These are phyloP conservation scores for Pseudochirops corinnae DNA, from an alignment of 2,797 vertebrate genomes.

Conservation along the genomic window DNA sequence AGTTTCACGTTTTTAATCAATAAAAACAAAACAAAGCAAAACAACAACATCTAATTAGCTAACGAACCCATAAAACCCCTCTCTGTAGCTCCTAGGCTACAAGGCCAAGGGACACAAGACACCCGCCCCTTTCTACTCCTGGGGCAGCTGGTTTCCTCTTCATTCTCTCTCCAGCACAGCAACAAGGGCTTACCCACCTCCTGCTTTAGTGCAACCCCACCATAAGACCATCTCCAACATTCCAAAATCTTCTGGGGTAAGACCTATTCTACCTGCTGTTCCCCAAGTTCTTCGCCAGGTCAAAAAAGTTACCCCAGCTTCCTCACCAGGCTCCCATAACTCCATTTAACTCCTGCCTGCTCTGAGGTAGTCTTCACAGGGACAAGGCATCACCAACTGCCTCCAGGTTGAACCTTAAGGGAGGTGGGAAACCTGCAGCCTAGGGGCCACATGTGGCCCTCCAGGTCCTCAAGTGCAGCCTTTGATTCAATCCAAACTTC, in stretches of 20 bases:
- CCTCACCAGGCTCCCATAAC: background rate
- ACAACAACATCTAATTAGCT: background rate
- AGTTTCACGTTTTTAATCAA: conserved; percentile 1
- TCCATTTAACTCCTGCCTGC: background rate
- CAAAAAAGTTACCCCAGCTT: background rate
- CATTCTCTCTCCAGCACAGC: background rate
- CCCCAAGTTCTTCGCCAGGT: background rate
- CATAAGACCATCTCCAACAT: background rate
- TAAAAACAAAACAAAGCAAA: background rate
- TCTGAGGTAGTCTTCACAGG: background rate
- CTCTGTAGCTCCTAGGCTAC: background rate
- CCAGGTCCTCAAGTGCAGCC: too few species aligned
- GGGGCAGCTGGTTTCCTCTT: background rate
- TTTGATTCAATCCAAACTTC: too few species aligned
- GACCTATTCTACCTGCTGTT: background rate
- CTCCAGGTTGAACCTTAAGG: background rate
- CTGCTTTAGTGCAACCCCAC: background rate
- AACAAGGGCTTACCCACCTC: background rate
- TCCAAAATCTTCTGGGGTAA: background rate
- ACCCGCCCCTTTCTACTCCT: background rate
- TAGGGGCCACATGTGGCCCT: too few species aligned
- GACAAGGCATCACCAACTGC: background rate
- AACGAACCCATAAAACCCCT: background rate
- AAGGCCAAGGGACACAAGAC: background rate
- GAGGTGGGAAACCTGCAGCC: background rate